Evolutionary conservation across 2,113 vertebrate species (phyloP).

Genomic region (Gymnocephalus cernua): DNA sequence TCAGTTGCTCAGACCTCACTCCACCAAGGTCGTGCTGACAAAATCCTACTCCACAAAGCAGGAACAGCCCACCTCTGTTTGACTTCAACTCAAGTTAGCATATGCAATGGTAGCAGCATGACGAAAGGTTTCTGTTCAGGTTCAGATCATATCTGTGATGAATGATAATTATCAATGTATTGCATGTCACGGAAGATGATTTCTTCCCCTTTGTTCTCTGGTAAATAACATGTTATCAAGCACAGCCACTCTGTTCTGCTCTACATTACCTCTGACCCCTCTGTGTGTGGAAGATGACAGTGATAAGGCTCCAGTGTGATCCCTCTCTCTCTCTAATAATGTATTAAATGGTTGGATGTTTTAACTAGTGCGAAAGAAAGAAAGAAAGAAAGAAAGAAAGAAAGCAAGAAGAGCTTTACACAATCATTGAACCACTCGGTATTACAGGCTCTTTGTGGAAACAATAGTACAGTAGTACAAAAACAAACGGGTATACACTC

Average conservation of each 20-base stretch:
- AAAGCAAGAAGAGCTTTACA: neutral
- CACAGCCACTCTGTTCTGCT: slow-evolving; percentile 21
- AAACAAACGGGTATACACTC: neutral
- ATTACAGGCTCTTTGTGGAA: neutral
- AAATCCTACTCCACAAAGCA: slow-evolving; percentile 27
- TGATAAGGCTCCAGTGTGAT: neutral
- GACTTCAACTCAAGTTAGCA: slow-evolving; percentile 6
- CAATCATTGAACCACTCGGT: neutral
- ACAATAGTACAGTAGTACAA: neutral
- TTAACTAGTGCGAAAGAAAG: neutral
- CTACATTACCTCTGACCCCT: slow-evolving; percentile 22
- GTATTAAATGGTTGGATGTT: neutral
- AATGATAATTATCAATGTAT: neutral
- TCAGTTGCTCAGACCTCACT: slow-evolving; percentile 46
- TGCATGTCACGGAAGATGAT: neutral
- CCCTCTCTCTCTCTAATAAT: neutral
- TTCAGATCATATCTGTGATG: slow-evolving; percentile 17
- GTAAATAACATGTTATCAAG: slow-evolving; percentile 8
- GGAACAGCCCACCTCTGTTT: slow-evolving; percentile 45
- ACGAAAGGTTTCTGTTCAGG: neutral
- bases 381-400: neutral
- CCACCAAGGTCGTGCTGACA: slow-evolving; percentile 64
- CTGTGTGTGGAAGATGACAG: slow-evolving; percentile 2
- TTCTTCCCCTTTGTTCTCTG: slow-evolving; percentile 7
- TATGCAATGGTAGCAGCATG: neutral